Evolutionary conservation across 2,888 invertebrate genomes (phyloP).

Genomic region (Helicoverpa assulta): DNA sequence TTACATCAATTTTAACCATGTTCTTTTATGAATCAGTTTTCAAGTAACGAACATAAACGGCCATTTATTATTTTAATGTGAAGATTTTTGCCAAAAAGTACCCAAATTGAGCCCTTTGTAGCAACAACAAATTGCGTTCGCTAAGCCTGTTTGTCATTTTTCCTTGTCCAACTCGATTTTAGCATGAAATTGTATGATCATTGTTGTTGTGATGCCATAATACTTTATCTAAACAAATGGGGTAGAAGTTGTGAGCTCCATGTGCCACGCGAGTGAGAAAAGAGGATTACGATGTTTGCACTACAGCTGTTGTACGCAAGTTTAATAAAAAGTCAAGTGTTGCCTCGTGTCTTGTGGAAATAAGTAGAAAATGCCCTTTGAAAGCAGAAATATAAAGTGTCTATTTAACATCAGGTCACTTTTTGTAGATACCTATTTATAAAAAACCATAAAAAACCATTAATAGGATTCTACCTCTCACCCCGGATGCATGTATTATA

Average conservation of each 20-base stretch:
- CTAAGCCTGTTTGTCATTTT: constrained; percentile 33
- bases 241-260: constrained; percentile 5
- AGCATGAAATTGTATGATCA: constrained; percentile 3
- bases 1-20: not conserved
- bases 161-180: constrained; percentile 12
- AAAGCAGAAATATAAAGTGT: not conserved
- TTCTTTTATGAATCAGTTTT: not conserved
- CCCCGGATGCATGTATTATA: too few relatives aligned
- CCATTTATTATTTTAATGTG: constrained; percentile 15
- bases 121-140: constrained; percentile 31
- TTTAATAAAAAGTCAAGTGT: constrained; percentile 13
- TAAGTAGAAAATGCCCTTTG: not conserved
- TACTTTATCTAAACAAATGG: constrained; percentile 14
- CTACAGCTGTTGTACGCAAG: constrained; percentile 10
- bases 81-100: constrained; percentile 13
- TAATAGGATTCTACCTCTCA: too few relatives aligned
- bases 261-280: not conserved
- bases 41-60: constrained; percentile 1
- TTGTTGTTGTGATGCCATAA: constrained; percentile 2
- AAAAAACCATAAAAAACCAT: too few relatives aligned
- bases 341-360: not conserved
- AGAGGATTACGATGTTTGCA: constrained; percentile 14
- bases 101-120: constrained; percentile 26
- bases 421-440: too few relatives aligned
- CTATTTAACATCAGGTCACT: too few relatives aligned